Base-by-base conservation (phyloP, 1,140 invertebrate species). In the Drosophila navojoa region DNA sequence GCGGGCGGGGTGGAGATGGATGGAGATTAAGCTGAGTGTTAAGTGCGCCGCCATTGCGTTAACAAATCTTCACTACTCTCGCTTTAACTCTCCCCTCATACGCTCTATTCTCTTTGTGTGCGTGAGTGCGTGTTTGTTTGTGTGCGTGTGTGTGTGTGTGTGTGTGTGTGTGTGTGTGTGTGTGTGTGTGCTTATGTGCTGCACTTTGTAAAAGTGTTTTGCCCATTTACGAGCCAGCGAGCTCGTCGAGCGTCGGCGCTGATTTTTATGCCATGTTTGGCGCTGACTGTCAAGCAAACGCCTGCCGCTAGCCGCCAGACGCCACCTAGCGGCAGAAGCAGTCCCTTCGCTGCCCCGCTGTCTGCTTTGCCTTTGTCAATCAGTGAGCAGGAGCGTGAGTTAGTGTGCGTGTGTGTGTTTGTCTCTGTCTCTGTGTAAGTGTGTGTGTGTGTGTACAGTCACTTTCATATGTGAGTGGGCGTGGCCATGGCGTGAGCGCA, bases 161-260 rank as follows among this genome's bases (percentile, higher is more conserved):
- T 45, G 47, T 32, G 25, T 42, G 61, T 59, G 55, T 45, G 42
- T n/a, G 50, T 29, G 19, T 25, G 15, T 22, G 15, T 45, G 47
- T 53, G 40, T 35, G 57, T 57, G 63, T 57, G 42, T 60, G 47
- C 60, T 45, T 47, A 64, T 67, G 67, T 67, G 61, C 72, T 86
- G 82, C 82, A 86, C 82, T 87, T 86, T 86, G 79, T 87, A 79
- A 81, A 87, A 87, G 82, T 86, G 82, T 86, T 86, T 86, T 86
- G 82, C 78, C 82, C 82, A 87, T 86, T 86, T 86, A 87, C 82
- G 79, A 86, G 68, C 71, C 82, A 86, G 71, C 77, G 79, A 76
- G 63, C 82, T 68, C 63, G 32, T 55, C 50, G 27, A 66, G 58
- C 79, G 69, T 60, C 70, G 66, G 53, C 70, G 74, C 71, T 85